Conservation (phyloP, 2,113 vertebrate genomes). For the Brachyhypopomus occidentalis region DNA sequence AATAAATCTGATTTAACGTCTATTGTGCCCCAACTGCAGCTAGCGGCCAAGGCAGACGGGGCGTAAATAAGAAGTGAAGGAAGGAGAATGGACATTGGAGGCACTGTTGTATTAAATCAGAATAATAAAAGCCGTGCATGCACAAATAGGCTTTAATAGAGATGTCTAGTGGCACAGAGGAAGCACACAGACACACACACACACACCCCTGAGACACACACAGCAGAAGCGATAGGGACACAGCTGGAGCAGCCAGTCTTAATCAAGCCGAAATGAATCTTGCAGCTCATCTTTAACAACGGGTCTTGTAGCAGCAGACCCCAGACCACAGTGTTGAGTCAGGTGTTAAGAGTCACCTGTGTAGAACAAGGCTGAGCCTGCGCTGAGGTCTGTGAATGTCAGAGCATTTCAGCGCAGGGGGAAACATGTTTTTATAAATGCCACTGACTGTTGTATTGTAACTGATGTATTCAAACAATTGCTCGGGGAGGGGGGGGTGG, state of each 20-base stretch:
- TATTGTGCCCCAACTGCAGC: constrained; percentile 60
- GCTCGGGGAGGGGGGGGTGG: too few species aligned
- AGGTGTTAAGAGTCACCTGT: constrained; percentile 54
- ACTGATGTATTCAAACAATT: neutral
- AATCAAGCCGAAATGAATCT: constrained; percentile 53
- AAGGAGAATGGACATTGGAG: constrained; percentile 67
- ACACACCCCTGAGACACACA: constrained; percentile 13
- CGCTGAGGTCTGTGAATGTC: constrained; percentile 43
- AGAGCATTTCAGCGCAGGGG: neutral
- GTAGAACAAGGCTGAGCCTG: constrained; percentile 40
- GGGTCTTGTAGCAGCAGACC: constrained; percentile 48
- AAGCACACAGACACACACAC: constrained; percentile 37
- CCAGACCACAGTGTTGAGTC: constrained; percentile 25
- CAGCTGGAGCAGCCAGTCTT: constrained; percentile 51
- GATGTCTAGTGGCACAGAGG: constrained; percentile 57
- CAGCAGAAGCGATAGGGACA: constrained; percentile 42
- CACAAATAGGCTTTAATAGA: constrained; percentile 71
- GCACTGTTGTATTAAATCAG: constrained; percentile 74
- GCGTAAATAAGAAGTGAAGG: constrained; percentile 70
- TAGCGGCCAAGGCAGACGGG: constrained; percentile 24
- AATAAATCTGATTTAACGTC: constrained; percentile 76
- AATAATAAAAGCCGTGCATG: constrained; percentile 71
- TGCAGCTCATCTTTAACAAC: constrained; percentile 35
- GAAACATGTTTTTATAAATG: constrained; percentile 9
- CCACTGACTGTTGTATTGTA: neutral